Evolutionary conservation across 2,113 vertebrate species (phyloP), one percentile per base, ranked within the genome.

Genomic region (Rhinogobius similis): DNA sequence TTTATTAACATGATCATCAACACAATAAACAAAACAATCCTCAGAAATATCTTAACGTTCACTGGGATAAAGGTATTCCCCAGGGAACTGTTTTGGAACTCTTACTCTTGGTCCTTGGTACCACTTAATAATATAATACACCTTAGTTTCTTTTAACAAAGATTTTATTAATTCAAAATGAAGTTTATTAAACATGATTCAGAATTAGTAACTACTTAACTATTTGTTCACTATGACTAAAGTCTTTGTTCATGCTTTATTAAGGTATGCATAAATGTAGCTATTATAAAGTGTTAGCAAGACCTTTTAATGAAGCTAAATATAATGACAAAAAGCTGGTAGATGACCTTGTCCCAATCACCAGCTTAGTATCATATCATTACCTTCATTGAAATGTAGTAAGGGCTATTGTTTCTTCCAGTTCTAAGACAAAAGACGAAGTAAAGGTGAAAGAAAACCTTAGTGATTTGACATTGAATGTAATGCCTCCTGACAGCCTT

Each of bases 381-480:
- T 61, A 38, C 58, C 29, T 36, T 61, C 29, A 20, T 61, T 61
- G 18, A n/a, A n/a, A 61, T 38, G 27, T 61, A n/a, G 18, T 38
- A n/a, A 32, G 27, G 29, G 27, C 10, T 21, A 61, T 36, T 0
- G 0, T 0, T 59, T 65, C 50, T 59, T 61, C 1, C 9, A 61
- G 55, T 18, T 58, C 55, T 20, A 65, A n/a, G 41, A 29, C 59
- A 38, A 52, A 65, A 55, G 29, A 53, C n/a, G 52, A 48, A 12
- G 8, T 62, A 62, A 39, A 41, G 20, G 20, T 13, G 36, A 62
- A 32, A 61, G 67, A 53, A 20, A 65, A 23, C 55, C 32, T 48
- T 67, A 68, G 52, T 20, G 63, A 44, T 43, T 53, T 43, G 67
- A 64, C 27, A 68, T 67, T 67, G 55, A 14, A 71, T 79, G 27